A percentile compares a stretch with the other conserved stretches of the same genome.
Evolutionary conservation across 2,888 invertebrate species (phyloP).

Genomic region (Mycalesis mineus): DNA sequence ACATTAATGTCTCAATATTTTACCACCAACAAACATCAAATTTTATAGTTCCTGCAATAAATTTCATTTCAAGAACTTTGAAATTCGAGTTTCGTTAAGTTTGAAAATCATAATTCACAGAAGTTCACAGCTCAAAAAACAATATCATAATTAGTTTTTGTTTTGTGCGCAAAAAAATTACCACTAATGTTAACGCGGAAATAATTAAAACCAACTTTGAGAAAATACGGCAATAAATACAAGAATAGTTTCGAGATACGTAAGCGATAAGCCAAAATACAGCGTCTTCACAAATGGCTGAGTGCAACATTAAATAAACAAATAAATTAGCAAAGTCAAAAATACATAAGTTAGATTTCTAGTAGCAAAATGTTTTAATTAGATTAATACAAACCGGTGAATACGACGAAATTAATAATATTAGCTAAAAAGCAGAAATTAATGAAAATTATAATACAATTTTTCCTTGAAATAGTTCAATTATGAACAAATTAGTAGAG

Average conservation of each 20-base stretch:
- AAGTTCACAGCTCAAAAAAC: neutral
- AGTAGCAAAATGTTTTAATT: no score
- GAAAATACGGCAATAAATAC: conserved; percentile 50
- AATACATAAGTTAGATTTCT: neutral
- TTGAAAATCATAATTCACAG: neutral
- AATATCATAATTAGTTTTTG: neutral
- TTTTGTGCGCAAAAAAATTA: neutral
- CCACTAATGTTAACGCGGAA: neutral
- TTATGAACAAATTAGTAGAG: no score
- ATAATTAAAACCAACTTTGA: conserved; percentile 61
- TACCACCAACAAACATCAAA: no score
- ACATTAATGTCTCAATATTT: no score
- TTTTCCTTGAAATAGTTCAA: no score
- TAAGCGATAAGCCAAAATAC: conserved; percentile 20
- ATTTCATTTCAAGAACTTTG: no score
- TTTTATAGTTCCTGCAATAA: no score
- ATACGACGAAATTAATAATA: no score
- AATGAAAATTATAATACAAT: no score
- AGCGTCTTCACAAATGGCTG: neutral
- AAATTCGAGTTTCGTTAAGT: no score
- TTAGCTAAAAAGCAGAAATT: no score
- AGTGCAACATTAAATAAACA: neutral
- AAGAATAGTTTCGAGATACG: conserved; percentile 33
- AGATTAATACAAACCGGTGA: no score
- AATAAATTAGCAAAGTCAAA: neutral